phyloP scores from a whole-genome alignment of 2,113 vertebrate species.

The Pangasianodon hypophthalmus region DNA sequence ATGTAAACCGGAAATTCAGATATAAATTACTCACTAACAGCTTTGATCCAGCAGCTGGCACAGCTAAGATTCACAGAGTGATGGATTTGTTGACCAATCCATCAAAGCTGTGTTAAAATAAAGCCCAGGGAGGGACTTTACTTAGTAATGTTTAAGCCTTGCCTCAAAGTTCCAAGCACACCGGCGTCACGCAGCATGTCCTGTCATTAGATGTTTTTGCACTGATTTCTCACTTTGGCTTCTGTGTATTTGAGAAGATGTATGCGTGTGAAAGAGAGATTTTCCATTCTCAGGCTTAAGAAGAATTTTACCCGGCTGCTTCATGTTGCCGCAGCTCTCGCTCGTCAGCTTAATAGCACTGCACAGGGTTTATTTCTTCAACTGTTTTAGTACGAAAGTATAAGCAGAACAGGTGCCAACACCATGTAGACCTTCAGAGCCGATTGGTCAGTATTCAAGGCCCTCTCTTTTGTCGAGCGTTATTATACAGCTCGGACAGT shows the following conservation, averaged over 20 bases:
- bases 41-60: background rate
- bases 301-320: conserved; percentile 17
- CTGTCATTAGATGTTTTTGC: conserved; percentile 14
- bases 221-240: background rate
- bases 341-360: conserved; percentile 19
- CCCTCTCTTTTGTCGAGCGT: background rate
- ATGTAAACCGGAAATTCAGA: conserved; percentile 15
- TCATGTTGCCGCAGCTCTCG: background rate
- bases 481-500: conserved; percentile 26
- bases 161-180: background rate
- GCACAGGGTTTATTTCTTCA: conserved; percentile 35
- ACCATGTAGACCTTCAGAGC: conserved; percentile 29
- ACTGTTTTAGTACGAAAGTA: conserved; percentile 23
- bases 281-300: conserved; percentile 24
- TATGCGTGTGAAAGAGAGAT: conserved; percentile 20
- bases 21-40: background rate
- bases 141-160: background rate
- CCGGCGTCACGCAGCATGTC: conserved; percentile 3
- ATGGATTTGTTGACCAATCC: background rate
- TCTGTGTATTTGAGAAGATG: background rate
- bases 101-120: background rate
- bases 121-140: background rate
- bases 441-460: conserved; percentile 26
- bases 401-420: conserved; percentile 40
- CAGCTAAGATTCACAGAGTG: background rate